Evolutionary conservation across 2,797 vertebrate species (phyloP).

Genomic region (Neosalanx taihuensis): DNA sequence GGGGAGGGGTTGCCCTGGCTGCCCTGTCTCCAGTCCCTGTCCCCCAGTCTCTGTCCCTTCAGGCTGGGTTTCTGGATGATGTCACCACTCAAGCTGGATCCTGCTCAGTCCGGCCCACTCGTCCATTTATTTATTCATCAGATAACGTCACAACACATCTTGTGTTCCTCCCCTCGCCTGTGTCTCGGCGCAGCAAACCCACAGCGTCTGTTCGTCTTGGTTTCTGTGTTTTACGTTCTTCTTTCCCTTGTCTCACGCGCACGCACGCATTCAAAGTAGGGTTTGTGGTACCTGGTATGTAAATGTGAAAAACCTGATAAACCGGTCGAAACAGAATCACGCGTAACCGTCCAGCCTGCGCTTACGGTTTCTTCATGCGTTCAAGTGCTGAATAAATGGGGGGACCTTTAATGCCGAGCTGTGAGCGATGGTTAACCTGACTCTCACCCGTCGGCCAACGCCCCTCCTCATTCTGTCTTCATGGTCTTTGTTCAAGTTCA

Average conservation of each 20-base stretch:
- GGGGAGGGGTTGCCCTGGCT: too few relatives aligned
- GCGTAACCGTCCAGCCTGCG: not conserved
- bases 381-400: not conserved
- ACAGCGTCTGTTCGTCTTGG: too few relatives aligned
- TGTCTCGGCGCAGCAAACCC: not conserved
- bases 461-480: not conserved
- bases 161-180: constrained; percentile 29
- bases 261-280: constrained; percentile 9
- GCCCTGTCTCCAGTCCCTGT: not conserved
- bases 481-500: not conserved
- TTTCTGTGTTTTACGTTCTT: too few relatives aligned
- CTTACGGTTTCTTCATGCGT: not conserved
- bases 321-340: too few relatives aligned
- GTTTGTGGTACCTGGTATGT: too few relatives aligned
- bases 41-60: not conserved
- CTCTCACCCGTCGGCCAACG: not conserved
- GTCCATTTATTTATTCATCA: constrained; percentile 60
- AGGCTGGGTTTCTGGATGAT: constrained; percentile 14
- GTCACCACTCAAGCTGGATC: constrained; percentile 36
- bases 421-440: not conserved
- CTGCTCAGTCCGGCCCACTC: constrained; percentile 5
- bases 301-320: too few relatives aligned
- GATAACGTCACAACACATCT: constrained; percentile 29
- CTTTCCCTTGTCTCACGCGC: not conserved
- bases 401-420: not conserved